Evolutionary conservation across 2,113 vertebrate genomes (phyloP).

Genomic region (Ophiodon elongatus): DNA sequence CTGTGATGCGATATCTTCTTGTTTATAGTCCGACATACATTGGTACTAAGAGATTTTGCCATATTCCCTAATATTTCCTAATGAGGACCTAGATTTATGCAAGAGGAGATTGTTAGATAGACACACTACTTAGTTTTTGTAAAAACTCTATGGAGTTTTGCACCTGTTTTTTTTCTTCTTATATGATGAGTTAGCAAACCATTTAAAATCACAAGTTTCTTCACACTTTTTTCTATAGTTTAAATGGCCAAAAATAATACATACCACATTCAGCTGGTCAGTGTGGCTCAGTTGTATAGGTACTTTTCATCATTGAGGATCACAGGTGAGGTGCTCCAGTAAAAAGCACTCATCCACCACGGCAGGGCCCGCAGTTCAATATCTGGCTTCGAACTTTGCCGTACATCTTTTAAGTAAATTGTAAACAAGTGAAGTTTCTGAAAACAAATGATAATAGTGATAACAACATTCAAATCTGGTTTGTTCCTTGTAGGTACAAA

Average conservation of each 20-base stretch:
- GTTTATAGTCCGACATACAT: not conserved
- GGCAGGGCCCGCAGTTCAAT: not conserved
- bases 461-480: no score
- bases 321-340: not conserved
- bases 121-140: not conserved
- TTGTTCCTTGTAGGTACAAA: not conserved
- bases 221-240: not conserved
- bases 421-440: not conserved
- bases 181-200: not conserved
- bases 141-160: not conserved
- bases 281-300: not conserved
- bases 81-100: no score
- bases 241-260: not conserved
- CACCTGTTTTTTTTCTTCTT: not conserved
- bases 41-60: not conserved
- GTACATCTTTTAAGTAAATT: not conserved
- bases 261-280: not conserved
- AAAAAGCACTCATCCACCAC: not conserved
- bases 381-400: not conserved
- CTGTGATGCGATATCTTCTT: not conserved
- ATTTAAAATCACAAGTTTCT: not conserved
- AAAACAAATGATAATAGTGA: not conserved
- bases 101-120: not conserved
- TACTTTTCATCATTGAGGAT: constrained; percentile 1
- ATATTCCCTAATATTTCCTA: not conserved